Evolutionary conservation across 2,888 invertebrate genomes (phyloP).

Genomic region (Calephelis perditalis): DNA sequence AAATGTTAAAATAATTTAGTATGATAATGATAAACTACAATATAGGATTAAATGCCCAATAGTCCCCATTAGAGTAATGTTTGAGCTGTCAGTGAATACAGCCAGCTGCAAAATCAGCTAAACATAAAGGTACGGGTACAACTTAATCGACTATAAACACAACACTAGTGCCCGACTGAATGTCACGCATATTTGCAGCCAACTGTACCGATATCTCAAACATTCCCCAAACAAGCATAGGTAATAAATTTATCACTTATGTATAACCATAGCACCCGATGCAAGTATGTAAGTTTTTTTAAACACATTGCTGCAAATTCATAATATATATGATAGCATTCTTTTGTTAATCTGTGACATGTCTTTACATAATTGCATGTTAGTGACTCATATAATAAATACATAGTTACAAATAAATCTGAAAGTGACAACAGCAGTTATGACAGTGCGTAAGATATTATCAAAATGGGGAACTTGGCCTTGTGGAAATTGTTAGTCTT

Average conservation of each 20-base stretch:
- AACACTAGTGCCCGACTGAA: not conserved
- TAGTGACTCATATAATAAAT: constrained; percentile 78
- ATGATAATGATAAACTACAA: constrained; percentile 76
- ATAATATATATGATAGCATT: constrained; percentile 61
- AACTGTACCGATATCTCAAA: constrained; percentile 43
- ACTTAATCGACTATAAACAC: constrained; percentile 9
- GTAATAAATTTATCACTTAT: constrained; percentile 69
- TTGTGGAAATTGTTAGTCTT: constrained; percentile 78
- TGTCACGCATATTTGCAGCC: constrained; percentile 5
- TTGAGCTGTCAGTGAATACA: constrained; percentile 42
- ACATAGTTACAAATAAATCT: constrained; percentile 74
- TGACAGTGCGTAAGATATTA: constrained; percentile 72
- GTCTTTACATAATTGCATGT: constrained; percentile 78
- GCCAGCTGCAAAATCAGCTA: constrained; percentile 2
- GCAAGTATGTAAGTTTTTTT: constrained; percentile 75
- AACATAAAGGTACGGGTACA: not conserved
- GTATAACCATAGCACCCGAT: constrained; percentile 77
- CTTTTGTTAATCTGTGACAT: constrained; percentile 67
- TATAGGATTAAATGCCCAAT: constrained; percentile 79
- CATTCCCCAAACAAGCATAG: constrained; percentile 63
- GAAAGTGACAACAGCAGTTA: constrained; percentile 74
- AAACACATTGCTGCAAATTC: constrained; percentile 57
- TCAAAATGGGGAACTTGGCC: constrained; percentile 76
- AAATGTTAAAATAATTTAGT: constrained; percentile 77
- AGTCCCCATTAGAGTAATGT: constrained; percentile 70